phyloP scores from a whole-genome alignment of 2,113 vertebrate species.

The Pogona vitticeps region DNA sequence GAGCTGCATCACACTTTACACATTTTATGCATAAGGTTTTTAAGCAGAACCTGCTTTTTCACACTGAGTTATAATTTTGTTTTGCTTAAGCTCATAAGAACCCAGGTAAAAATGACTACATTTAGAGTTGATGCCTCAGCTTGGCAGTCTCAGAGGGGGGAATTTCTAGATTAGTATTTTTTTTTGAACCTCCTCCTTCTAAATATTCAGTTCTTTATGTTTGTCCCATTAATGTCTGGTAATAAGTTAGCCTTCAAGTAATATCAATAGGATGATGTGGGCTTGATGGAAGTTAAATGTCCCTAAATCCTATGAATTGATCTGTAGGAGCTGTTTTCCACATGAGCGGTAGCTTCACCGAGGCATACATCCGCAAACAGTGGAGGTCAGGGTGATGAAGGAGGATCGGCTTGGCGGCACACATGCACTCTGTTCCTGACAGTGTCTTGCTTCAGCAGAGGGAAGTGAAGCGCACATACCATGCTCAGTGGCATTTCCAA shows the following conservation, averaged over 20 bases:
- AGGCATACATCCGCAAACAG: slow-evolving; percentile 77
- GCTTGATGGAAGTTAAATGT: slow-evolving; percentile 79
- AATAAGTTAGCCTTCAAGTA: slow-evolving; percentile 72
- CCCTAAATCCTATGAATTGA: slow-evolving; percentile 80
- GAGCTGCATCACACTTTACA: slow-evolving; percentile 31
- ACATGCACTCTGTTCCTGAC: slow-evolving; percentile 80
- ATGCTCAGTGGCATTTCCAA: slow-evolving; percentile 98
- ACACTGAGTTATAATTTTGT: slow-evolving; percentile 66
- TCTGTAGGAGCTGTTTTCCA: slow-evolving; percentile 81
- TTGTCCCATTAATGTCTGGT: slow-evolving; percentile 66
- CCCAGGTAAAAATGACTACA: slow-evolving; percentile 64
- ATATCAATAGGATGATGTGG: slow-evolving; percentile 71
- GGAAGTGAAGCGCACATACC: slow-evolving; percentile 86
- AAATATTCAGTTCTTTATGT: slow-evolving; percentile 42
- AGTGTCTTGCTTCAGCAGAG: slow-evolving; percentile 79
- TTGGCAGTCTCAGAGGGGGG: slow-evolving; percentile 54
- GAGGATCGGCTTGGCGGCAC: slow-evolving; percentile 72
- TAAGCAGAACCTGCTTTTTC: slow-evolving; percentile 28
- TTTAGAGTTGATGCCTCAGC: slow-evolving; percentile 54
- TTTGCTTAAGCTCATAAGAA: slow-evolving; percentile 74
- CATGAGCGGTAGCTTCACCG: slow-evolving; percentile 71
- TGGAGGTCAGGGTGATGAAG: slow-evolving; percentile 77
- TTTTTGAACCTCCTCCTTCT: slow-evolving; percentile 1
- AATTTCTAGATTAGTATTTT: slow-evolving; percentile 63
- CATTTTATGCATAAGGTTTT: slow-evolving; percentile 43